Base-by-base conservation (phyloP, 2,113 vertebrate species). In the Numenius arquata region DNA sequence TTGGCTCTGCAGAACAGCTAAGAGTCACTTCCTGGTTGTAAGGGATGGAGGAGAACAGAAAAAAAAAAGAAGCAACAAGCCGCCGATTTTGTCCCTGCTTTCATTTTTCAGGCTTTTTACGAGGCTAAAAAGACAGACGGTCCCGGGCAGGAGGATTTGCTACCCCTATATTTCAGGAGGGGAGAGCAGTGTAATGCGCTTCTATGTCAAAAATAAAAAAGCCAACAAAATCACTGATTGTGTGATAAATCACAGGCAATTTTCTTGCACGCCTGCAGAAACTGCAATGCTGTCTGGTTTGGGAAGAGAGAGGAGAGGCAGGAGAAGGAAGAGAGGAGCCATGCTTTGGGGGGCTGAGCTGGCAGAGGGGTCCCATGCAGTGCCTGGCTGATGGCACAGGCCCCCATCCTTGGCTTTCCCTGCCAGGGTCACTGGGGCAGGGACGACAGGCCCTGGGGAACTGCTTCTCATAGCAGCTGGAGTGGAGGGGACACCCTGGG, bases 161-260 rank as follows among this genome's bases (percentile, higher is more conserved):
- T 95, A 38, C 58, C 72, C 71, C 53, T 78, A 4, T 95, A 86
- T 94, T 96, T 97, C 94, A 92, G 63, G 17, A 90, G 27, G 23
- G 74, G 65, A 93, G 58, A 84, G 89, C 71, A 56, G 34, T 79
- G 80, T 90, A 90, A 91, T 4, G 30, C 1, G 8, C 21, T 93
- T 94, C 93, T 86, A 58, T 91, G 76, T 74, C 1, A 23, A 71
- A 90, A 95, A 91, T 91, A 93, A 91, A 96, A 95, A 96, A 94
- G 63, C 40, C 82, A 80, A 68, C 72, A 93, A 83, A 94, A 88
- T 53, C 77, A 56, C 36, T 77, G 82, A 90, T 78, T 86, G 90
- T 58, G 88, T 93, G 77, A 94, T 97, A 97, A 97, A 97, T 96
- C 93, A 95, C 34, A 53, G 67, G 89, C 59, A 61, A 78, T 96